Evolutionary conservation across 2,888 invertebrate species (phyloP), one percentile per base, ranked within the genome.

Genomic region (Pomacea canaliculata): DNA sequence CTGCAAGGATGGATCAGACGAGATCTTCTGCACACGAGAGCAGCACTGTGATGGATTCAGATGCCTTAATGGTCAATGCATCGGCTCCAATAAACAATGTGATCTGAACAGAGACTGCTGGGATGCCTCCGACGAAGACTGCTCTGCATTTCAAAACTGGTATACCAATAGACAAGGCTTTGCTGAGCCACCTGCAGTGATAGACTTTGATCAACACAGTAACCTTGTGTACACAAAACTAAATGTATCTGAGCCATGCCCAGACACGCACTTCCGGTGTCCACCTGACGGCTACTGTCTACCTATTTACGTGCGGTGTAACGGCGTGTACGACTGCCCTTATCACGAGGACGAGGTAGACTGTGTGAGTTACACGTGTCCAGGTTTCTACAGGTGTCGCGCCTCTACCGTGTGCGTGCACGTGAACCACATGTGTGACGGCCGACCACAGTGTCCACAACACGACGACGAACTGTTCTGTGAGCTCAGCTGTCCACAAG

Each of bases 261-360:
- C 76, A 4, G 59, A 37, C 1, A 77, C 76, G 9, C 76, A 77
- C 62, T 27, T 19, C 7, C 37, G 72, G 23, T 77, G 76, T 60
- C 60, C 1, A 19, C 18, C 18, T 51, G n/a, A 10, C 2, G 73
- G 76, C n/a, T 77, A 69, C 56, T 77, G 76, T 56, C 71, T 77
- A 16, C 76, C 76, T 16, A 65, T 77, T n/a, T 77, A 77, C 48
- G 67, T 77, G 69, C 69, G 76, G 73, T 77, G 76, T 48, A 77
- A 77, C 65, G 69, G 65, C 49, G 48, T 69, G 67, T 1, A 48
- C 4, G 76, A 77, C 73, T 77, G 76, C 51, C 76, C 76, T 8
- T n/a, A 73, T n/a, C 68, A 68, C 1, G 76, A 77, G 46, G 76
- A 77, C 48, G 76, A 77, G 65, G n/a, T 5, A n/a, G 60, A n/a